Evolutionary conservation across 2,888 invertebrate genomes (phyloP).

Genomic region (Dynastes tityus): DNA sequence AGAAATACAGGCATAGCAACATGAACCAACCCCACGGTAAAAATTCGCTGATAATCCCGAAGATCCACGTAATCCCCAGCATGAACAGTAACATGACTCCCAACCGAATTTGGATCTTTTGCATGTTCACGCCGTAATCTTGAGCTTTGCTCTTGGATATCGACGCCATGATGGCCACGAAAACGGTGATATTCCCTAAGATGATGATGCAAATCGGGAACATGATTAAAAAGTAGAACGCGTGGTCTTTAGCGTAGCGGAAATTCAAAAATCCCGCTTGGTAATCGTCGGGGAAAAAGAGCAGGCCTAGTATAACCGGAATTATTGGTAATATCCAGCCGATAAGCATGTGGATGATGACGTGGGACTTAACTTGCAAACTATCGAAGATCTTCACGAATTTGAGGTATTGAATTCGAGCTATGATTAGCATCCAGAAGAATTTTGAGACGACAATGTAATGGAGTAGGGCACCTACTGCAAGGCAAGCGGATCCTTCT

Average conservation of each 20-base stretch:
- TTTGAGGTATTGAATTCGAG: constrained; percentile 28
- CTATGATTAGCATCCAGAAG: constrained; percentile 42
- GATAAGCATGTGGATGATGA: constrained; percentile 17
- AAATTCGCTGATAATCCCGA: constrained; percentile 39
- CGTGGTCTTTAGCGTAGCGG: constrained; percentile 38
- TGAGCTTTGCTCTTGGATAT: constrained; percentile 26
- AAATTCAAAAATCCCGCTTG: constrained; percentile 38
- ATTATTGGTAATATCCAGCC: constrained; percentile 9
- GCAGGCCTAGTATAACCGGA: background rate
- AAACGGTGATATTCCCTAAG: constrained; percentile 30
- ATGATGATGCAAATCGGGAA: constrained; percentile 35
- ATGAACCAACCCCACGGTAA: constrained; percentile 31
- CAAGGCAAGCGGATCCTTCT: constrained; percentile 8
- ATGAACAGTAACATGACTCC: constrained; percentile 43
- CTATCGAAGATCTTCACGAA: constrained; percentile 41
- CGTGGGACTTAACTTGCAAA: constrained; percentile 17
- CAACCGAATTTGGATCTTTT: constrained; percentile 22
- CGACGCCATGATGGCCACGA: constrained; percentile 29
- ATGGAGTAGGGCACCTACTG: constrained; percentile 39
- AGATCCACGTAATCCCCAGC: constrained; percentile 47
- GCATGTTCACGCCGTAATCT: constrained; percentile 29
- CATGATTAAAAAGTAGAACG: constrained; percentile 32
- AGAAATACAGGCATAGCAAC: constrained; percentile 22
- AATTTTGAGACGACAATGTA: constrained; percentile 44
- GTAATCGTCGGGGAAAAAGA: constrained; percentile 39